phyloP scores from a whole-genome alignment of 2,113 vertebrate species.

The Rhineura floridana region DNA sequence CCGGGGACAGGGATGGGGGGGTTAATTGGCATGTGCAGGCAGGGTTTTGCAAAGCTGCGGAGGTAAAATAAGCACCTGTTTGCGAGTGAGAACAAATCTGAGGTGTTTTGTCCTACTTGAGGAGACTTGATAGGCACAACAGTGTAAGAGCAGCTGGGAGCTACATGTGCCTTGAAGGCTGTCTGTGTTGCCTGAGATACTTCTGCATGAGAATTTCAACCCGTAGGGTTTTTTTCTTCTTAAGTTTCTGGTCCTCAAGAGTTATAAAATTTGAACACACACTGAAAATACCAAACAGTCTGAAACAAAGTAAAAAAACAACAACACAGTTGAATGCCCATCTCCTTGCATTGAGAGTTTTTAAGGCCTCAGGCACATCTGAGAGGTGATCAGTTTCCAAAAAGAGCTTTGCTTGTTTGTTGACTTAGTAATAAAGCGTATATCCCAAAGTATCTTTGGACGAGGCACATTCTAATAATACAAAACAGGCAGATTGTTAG shows the following conservation, averaged over 20 bases:
- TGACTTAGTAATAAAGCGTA: too few species aligned
- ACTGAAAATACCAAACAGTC: neutral
- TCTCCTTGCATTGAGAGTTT: neutral
- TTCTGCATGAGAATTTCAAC: neutral
- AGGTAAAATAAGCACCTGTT: neutral
- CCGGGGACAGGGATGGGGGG: neutral
- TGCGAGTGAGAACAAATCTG: neutral
- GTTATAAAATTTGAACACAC: neutral
- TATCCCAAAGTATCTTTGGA: too few species aligned
- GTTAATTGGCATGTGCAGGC: too few species aligned
- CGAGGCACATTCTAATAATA: too few species aligned
- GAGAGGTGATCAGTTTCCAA: neutral
- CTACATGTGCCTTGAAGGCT: neutral
- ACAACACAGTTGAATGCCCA: neutral
- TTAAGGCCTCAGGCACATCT: neutral
- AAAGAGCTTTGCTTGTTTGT: too few species aligned
- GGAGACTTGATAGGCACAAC: neutral
- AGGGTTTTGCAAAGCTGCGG: neutral
- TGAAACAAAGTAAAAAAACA: neutral
- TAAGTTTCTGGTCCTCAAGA: neutral
- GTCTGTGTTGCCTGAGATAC: neutral
- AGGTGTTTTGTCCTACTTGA: neutral
- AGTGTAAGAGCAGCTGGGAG: neutral
- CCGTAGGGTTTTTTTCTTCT: neutral
- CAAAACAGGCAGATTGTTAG: too few species aligned